Evolutionary conservation across 2,113 vertebrate genomes (phyloP).

Genomic region (Myrmophylax atrothorax): DNA sequence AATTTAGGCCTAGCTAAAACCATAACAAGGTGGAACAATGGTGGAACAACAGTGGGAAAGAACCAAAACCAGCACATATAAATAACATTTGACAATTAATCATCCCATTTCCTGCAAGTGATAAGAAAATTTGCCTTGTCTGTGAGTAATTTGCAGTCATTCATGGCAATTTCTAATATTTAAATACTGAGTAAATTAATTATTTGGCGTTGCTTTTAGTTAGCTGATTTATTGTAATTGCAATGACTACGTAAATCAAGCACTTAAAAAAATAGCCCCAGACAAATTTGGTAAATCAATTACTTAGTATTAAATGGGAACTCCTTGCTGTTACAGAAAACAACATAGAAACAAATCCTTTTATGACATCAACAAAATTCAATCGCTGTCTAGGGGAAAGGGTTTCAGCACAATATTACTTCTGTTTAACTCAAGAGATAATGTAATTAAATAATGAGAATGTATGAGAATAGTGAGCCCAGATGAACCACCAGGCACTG

Average conservation of each 20-base stretch:
- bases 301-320: slow-evolving; percentile 25
- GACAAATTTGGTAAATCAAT: slow-evolving; percentile 22
- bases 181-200: slow-evolving; percentile 47
- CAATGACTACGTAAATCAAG: slow-evolving; percentile 32
- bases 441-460: not conserved
- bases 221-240: slow-evolving; percentile 23
- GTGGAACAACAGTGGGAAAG: not conserved
- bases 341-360: slow-evolving; percentile 28
- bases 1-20: too few species aligned
- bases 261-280: not conserved
- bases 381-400: slow-evolving; percentile 1
- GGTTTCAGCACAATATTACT: not conserved
- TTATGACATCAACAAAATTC: slow-evolving; percentile 33
- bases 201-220: slow-evolving; percentile 36
- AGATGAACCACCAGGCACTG: accelerated
- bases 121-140: slow-evolving; percentile 38
- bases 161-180: slow-evolving; percentile 22
- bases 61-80: not conserved
- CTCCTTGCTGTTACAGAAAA: slow-evolving; percentile 1
- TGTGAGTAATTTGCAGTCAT: slow-evolving; percentile 26
- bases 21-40: too few species aligned
- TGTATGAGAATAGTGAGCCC: not conserved
- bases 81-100: slow-evolving; percentile 32
- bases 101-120: slow-evolving; percentile 21
- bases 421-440: not conserved